Evolutionary conservation across 2,113 vertebrate species (phyloP).

Genomic region (Podarcis muralis): DNA sequence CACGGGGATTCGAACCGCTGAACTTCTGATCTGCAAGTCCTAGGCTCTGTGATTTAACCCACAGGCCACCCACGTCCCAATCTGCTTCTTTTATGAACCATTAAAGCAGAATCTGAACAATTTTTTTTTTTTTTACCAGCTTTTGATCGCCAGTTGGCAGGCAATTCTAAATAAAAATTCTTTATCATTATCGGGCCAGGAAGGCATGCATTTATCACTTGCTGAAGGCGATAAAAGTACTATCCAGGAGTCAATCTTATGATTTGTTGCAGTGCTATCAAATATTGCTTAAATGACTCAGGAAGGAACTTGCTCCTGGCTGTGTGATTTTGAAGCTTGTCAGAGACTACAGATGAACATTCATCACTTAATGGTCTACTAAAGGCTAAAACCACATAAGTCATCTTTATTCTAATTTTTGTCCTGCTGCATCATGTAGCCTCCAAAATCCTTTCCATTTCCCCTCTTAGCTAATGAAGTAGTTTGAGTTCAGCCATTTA

Average conservation of each 20-base stretch:
- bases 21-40: too few relatives aligned
- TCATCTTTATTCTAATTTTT: background rate
- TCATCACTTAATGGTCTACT: background rate
- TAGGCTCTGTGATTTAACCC: too few relatives aligned
- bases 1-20: too few relatives aligned
- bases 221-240: background rate
- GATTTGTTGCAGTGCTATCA: background rate
- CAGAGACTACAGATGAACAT: background rate
- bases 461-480: background rate
- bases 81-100: background rate
- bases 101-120: background rate
- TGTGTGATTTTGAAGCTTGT: background rate
- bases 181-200: background rate
- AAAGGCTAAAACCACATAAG: background rate
- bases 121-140: background rate
- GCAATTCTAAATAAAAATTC: background rate
- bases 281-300: background rate
- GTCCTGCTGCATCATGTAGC: background rate
- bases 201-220: background rate
- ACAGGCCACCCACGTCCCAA: too few relatives aligned
- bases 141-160: background rate
- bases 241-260: background rate
- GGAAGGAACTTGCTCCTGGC: background rate
- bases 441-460: background rate
- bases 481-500: background rate